These are phyloP conservation scores for Halisarca cf. caerulea DNA, from an alignment of 37 sponge, comb jelly and placozoan species.

Conservation along the genomic window DNA sequence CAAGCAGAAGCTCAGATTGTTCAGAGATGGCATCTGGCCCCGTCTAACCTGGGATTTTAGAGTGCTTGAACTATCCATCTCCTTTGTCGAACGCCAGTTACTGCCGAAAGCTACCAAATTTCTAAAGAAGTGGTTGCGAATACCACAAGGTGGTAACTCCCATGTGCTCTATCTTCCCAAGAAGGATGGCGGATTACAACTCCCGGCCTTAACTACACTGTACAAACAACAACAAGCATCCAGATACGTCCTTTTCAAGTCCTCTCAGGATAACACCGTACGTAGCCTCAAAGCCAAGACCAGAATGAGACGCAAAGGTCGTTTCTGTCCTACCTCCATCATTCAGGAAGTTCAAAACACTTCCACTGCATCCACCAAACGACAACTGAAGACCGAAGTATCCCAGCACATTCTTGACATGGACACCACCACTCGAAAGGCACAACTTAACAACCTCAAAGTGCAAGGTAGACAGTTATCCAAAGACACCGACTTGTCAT, in stretches of 20 bases:
- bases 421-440: not conserved
- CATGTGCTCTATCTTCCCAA: too few species aligned
- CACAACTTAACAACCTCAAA: too few species aligned
- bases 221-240: too few species aligned
- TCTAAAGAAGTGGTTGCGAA: too few species aligned
- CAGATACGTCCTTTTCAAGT: not conserved
- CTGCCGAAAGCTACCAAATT: not conserved
- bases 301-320: not conserved
- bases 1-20: too few species aligned
- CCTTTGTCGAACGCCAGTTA: not conserved
- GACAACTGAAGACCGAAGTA: not conserved
- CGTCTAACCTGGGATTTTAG: too few species aligned
- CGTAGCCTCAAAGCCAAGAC: not conserved
- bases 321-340: not conserved
- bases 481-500: too few species aligned
- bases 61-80: conserved; percentile 2
- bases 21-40: too few species aligned
- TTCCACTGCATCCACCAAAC: not conserved
- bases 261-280: not conserved
- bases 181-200: too few species aligned
- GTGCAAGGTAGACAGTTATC: too few species aligned
- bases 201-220: not conserved
- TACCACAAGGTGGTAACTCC: too few species aligned
- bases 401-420: not conserved
- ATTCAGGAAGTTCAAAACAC: not conserved